Evolutionary conservation across 2,888 invertebrate genomes (phyloP).

Genomic region (Iselma pallidipennis): DNA sequence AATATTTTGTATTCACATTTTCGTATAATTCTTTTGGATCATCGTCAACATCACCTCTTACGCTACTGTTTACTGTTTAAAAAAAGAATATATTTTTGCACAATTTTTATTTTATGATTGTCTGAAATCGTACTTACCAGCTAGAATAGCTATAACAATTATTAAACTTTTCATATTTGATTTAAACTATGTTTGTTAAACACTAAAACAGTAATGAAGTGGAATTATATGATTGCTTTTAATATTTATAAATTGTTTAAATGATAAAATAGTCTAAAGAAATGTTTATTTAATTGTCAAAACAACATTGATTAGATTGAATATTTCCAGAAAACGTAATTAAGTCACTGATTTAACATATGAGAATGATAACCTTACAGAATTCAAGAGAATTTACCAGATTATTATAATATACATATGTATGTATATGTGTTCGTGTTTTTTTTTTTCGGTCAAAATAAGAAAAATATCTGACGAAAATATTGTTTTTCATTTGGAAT

Average conservation of each 20-base stretch:
- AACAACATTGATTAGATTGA: not conserved
- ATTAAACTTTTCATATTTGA: not conserved
- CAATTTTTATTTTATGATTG: not conserved
- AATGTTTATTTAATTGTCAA: not conserved
- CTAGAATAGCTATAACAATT: not conserved
- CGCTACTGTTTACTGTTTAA: not conserved
- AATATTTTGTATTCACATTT: not conserved
- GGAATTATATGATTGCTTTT: not conserved
- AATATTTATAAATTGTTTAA: not conserved
- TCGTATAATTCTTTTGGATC: not conserved
- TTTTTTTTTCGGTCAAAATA: not conserved
- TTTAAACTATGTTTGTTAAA: not conserved
- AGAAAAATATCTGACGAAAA: not conserved
- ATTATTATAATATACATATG: too few species aligned
- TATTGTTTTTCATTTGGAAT: too few species aligned
- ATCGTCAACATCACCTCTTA: not conserved
- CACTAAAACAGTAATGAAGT: not conserved
- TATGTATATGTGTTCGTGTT: not conserved
- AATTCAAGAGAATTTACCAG: not conserved
- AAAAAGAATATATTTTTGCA: not conserved
- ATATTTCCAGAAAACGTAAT: not conserved
- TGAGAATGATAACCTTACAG: not conserved
- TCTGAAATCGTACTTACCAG: not conserved
- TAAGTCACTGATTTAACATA: not conserved
- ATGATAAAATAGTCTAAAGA: not conserved